These are phyloP conservation scores for Phyllotis vaccarum DNA, from an alignment of 2,797 vertebrate genomes.

Conservation along the genomic window DNA sequence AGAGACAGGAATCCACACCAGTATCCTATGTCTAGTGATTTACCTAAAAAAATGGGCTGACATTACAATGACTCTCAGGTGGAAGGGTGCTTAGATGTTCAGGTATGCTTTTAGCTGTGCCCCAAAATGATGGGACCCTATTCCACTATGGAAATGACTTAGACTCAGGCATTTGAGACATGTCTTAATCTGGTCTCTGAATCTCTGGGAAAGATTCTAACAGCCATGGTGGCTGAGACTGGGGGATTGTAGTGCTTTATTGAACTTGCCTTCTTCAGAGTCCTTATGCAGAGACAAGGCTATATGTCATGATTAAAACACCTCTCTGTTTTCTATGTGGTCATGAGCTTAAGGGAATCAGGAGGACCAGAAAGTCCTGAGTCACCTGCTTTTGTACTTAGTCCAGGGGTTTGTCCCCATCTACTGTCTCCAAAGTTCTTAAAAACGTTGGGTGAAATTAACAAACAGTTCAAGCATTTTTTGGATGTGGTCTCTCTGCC, in stretches of 20 bases:
- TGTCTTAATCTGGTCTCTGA: not conserved
- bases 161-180: not conserved
- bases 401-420: not conserved
- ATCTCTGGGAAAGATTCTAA: not conserved
- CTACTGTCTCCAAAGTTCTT: not conserved
- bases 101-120: not conserved
- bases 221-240: not conserved
- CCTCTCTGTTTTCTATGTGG: not conserved
- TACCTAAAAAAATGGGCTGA: not conserved
- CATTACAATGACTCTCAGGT: not conserved
- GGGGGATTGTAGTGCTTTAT: not conserved
- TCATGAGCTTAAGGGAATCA: not conserved
- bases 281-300: not conserved
- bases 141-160: not conserved
- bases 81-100: not conserved
- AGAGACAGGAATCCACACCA: not conserved
- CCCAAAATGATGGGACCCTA: not conserved
- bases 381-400: not conserved
- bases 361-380: not conserved
- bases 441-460: not conserved
- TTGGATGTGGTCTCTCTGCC: not conserved
- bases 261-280: not conserved
- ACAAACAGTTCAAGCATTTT: not conserved
- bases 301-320: not conserved
- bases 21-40: not conserved